Conservation (phyloP, 2,113 vertebrate genomes). For the Corvus hawaiiensis region DNA sequence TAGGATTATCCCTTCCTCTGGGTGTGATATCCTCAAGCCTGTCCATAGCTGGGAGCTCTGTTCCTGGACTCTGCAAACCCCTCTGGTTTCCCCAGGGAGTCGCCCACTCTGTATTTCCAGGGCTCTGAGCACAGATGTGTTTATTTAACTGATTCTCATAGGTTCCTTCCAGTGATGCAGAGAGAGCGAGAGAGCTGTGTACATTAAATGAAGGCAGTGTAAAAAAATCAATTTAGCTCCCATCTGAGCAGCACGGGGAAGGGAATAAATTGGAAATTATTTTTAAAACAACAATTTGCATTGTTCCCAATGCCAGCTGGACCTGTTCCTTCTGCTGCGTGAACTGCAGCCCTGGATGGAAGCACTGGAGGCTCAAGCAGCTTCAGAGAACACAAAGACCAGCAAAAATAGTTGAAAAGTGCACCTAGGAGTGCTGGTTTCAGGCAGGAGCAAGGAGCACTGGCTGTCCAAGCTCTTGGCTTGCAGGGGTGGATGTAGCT, state of each 20-base stretch:
- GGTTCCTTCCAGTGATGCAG: background rate
- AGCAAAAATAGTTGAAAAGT: background rate
- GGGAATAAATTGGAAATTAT: slow-evolving; percentile 35
- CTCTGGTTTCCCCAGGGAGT: background rate
- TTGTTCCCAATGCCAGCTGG: slow-evolving; percentile 19
- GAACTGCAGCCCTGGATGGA: background rate
- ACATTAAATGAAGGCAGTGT: background rate
- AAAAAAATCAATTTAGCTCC: slow-evolving; percentile 46
- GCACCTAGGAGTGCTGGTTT: background rate
- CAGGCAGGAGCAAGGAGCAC: background rate
- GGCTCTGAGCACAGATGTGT: background rate
- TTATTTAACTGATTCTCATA: slow-evolving; percentile 24
- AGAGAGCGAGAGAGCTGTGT: background rate
- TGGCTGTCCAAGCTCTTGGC: background rate
- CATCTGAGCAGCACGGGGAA: slow-evolving; percentile 2
- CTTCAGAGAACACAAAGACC: background rate
- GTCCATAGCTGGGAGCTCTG: background rate
- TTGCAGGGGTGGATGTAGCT: background rate
- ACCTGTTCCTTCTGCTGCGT: background rate
- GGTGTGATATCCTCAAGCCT: background rate
- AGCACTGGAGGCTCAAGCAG: background rate
- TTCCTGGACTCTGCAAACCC: background rate
- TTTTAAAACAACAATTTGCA: slow-evolving; percentile 14
- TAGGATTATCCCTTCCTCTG: background rate
- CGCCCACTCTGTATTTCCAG: background rate